phyloP scores from a whole-genome alignment of 1,140 invertebrate species.

The Neodiprion fabricii region DNA sequence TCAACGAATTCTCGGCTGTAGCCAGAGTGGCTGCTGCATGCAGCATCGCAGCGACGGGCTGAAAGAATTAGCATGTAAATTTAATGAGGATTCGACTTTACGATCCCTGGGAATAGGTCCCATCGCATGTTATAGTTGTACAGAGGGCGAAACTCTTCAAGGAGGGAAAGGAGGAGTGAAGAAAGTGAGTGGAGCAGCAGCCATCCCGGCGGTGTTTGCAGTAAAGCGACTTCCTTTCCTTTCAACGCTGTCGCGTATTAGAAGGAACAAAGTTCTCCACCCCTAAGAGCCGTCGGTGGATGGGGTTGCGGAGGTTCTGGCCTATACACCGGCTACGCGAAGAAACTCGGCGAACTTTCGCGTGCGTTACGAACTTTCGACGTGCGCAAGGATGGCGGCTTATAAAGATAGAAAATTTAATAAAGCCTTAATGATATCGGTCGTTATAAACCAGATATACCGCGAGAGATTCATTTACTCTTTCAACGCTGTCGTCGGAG shows the following conservation, averaged over 20 bases:
- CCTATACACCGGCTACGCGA: neutral
- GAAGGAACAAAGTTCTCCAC: slow-evolving; percentile 1
- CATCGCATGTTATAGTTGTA: neutral
- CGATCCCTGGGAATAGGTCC: neutral
- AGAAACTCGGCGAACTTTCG: neutral
- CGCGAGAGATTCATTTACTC: neutral
- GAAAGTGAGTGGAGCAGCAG: neutral
- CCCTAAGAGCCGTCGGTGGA: neutral
- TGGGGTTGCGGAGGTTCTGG: neutral
- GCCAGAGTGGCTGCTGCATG: too few relatives aligned
- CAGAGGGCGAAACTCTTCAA: neutral
- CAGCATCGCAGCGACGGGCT: neutral
- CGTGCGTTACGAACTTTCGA: neutral
- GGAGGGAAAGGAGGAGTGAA: neutral
- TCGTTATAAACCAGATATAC: neutral
- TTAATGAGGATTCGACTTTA: slow-evolving; percentile 2
- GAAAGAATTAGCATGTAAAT: neutral
- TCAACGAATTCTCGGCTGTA: too few relatives aligned
- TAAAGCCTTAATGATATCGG: slow-evolving; percentile 3
- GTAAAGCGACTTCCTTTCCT: slow-evolving; percentile 3
- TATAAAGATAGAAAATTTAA: slow-evolving; percentile 4
- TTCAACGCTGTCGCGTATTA: slow-evolving; percentile 2
- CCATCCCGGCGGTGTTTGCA: neutral
- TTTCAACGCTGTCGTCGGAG: neutral
- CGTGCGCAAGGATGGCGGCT: neutral